Conservation (phyloP, 1,140 invertebrate species). For the Fopius arisanus region DNA sequence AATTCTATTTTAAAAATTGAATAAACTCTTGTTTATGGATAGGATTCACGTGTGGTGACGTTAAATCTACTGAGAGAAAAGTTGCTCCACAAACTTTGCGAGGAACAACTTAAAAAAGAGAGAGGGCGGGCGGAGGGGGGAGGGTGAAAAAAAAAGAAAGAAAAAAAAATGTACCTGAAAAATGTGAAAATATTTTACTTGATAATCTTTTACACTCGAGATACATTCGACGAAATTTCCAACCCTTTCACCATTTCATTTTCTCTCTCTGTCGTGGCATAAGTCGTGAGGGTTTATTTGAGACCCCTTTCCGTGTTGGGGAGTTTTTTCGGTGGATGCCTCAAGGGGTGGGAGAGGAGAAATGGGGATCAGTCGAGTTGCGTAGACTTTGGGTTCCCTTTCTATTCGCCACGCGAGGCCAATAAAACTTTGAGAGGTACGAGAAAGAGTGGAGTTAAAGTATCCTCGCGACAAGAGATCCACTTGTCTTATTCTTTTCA, state of each 20-base stretch:
- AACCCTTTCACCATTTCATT: slow-evolving; percentile 47
- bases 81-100: not conserved
- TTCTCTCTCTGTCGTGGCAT: not conserved
- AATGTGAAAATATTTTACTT: slow-evolving; percentile 28
- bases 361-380: not conserved
- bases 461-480: slow-evolving; percentile 34
- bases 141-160: not conserved
- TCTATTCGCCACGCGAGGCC: slow-evolving; percentile 29
- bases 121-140: too few relatives aligned
- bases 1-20: not conserved
- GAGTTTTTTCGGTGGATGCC: slow-evolving; percentile 17
- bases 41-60: not conserved
- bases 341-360: slow-evolving; percentile 28
- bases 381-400: slow-evolving; percentile 23
- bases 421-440: slow-evolving; percentile 39
- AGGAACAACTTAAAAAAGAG: not conserved
- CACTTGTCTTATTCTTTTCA: slow-evolving; percentile 29
- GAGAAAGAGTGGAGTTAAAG: slow-evolving; percentile 34
- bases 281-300: slow-evolving; percentile 9
- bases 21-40: not conserved
- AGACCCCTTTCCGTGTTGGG: slow-evolving; percentile 11
- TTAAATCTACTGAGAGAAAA: slow-evolving; percentile 1
- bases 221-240: slow-evolving; percentile 23
- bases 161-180: not conserved
- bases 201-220: slow-evolving; percentile 61